Evolutionary conservation across 2,797 vertebrate species (phyloP), one percentile per base, ranked within the genome.

Genomic region (Hydrocynus forskahlii): DNA sequence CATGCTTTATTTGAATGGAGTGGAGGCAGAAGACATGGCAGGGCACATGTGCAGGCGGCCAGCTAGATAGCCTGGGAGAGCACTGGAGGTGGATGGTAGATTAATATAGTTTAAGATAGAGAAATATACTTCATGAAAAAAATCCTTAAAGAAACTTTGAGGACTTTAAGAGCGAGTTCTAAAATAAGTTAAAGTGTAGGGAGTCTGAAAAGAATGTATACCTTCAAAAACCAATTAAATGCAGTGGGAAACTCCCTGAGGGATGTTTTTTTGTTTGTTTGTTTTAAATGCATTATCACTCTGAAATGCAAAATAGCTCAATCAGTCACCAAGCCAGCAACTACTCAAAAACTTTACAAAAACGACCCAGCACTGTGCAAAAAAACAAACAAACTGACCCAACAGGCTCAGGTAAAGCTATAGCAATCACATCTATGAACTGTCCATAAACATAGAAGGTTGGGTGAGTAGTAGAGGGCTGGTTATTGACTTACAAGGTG

Each of bases 1-100:
- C 85, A 85, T 87, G 80, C 80, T 87, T 87, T 86, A 89, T 88
- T 88, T 89, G 84, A 87, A 85, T 86, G 80, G 69, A 80, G 29
- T 86, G 80, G 69, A 80, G 29, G 60, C 75, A 23, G 73, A 57
- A 78, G 81, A 86, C 55, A 52, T 75, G 70, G 67, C 75, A 77
- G 82, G 76, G 79, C 79, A 77, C 50, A 64, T 40, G 76, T 38
- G 55, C 19, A 19, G 57, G 62, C 12, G 25, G 68, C 57, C 48
- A 62, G 82, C 66, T 52, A 35, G 45, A 72, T 67, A 78, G 78
- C 21, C 57, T 70, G 52, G 57, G 77, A 83, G 40, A 45, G 45
- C 60, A 72, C 63, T 79, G 59, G 55, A 29, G 60, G 77, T 79
- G 82, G 81, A 70, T 77, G 77, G 62, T 78, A 81, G 78, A 84